A percentile compares a stretch with the other conserved stretches of the same genome.
phyloP scores from a whole-genome alignment of 2,113 vertebrate species.

The Gila orcuttii region DNA sequence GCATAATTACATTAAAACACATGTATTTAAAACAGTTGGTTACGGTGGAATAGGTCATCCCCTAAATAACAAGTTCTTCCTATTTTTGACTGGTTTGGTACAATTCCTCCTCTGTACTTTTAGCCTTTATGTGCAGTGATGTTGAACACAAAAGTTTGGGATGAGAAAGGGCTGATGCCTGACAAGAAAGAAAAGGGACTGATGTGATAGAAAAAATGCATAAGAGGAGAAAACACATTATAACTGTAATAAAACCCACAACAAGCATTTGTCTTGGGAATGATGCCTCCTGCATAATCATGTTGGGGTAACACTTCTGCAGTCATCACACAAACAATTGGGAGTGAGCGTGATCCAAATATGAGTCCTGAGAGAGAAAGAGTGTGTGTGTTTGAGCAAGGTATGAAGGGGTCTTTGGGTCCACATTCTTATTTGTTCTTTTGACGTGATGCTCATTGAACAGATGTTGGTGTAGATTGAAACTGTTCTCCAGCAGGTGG shows the following conservation, averaged over 20 bases:
- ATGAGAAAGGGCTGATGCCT: constrained; percentile 4
- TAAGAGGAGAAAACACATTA: constrained; percentile 17
- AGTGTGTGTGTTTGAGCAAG: background rate
- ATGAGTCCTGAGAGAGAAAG: background rate
- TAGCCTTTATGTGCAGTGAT: background rate
- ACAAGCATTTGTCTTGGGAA: constrained; percentile 33
- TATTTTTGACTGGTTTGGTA: background rate
- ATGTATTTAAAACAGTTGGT: background rate
- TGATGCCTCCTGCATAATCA: constrained; percentile 7
- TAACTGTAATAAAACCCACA: constrained; percentile 32
- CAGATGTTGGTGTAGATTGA: constrained; percentile 38
- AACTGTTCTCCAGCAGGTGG: constrained; percentile 30
- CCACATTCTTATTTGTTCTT: constrained; percentile 36
- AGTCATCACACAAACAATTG: constrained; percentile 7
- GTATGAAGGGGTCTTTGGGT: background rate
- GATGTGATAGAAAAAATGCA: background rate
- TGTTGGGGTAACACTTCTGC: background rate
- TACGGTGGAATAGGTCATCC: background rate
- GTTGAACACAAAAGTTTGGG: constrained; percentile 6
- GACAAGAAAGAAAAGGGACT: constrained; percentile 8
- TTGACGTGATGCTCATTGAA: constrained; percentile 32
- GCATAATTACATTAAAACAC: background rate
- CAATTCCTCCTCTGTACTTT: background rate
- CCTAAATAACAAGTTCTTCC: background rate
- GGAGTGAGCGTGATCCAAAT: background rate